Conservation (phyloP, 2,113 vertebrate species). For the Apteryx owenii region DNA sequence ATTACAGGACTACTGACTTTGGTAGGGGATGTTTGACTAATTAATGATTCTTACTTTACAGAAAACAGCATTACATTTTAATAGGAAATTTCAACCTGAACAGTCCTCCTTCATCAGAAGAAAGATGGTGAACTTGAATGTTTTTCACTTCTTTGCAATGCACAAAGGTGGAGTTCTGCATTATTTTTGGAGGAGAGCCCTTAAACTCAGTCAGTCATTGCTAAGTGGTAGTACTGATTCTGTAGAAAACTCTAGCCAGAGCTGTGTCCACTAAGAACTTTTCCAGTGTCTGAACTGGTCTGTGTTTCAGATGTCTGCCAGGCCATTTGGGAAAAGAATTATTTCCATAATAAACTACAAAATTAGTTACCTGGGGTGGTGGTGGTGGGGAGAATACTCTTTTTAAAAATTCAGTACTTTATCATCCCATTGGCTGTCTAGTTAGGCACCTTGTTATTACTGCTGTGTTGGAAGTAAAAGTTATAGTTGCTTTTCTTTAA, state of each 20-base stretch:
- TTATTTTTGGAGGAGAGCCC: conserved; percentile 15
- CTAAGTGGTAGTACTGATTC: background rate
- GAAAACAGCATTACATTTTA: background rate
- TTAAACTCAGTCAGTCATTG: background rate
- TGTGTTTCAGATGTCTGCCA: background rate
- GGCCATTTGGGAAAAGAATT: background rate
- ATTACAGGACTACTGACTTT: background rate
- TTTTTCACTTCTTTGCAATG: background rate
- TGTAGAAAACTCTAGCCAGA: background rate
- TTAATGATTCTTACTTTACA: background rate
- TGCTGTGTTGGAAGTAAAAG: background rate
- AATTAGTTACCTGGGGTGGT: background rate
- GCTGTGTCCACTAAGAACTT: background rate
- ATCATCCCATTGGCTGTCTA: background rate
- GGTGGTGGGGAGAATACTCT: background rate
- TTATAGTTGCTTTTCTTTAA: background rate
- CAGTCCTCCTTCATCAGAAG: background rate
- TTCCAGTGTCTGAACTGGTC: background rate
- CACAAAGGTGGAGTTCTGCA: background rate
- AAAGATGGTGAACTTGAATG: background rate
- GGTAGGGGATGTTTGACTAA: background rate
- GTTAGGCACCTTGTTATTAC: background rate
- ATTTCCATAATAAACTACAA: background rate
- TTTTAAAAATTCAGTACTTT: background rate
- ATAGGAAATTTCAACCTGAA: background rate